A percentile compares a stretch with the other conserved stretches of the same genome.
Conservation (phyloP, 2,113 vertebrate genomes). For the Crotalus tigris region DNA sequence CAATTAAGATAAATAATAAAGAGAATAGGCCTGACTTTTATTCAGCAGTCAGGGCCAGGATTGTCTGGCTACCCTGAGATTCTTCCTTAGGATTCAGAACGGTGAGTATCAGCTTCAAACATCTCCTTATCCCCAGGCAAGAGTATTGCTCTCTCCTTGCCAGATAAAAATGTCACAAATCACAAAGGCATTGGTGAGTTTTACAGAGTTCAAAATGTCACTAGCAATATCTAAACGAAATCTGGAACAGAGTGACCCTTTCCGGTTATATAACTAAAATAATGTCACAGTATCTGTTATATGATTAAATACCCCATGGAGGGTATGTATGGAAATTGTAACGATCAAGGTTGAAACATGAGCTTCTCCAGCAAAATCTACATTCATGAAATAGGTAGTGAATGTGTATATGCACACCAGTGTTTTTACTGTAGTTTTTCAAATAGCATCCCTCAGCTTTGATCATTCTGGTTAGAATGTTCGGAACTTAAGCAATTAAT, state of each 20-base stretch:
- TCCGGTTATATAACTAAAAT: background rate
- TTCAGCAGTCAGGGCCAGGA: conserved; percentile 24
- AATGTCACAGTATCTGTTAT: background rate
- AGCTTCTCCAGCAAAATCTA: background rate
- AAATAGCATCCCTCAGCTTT: background rate
- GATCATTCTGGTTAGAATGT: too few species aligned
- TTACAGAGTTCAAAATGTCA: background rate
- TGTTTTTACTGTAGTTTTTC: background rate
- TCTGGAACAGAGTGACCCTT: background rate
- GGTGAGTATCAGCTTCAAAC: conserved; percentile 9
- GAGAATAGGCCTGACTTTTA: conserved; percentile 24
- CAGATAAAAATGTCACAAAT: background rate
- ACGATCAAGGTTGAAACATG: background rate
- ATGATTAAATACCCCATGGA: background rate
- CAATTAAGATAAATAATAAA: background rate
- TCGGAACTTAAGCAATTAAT: background rate
- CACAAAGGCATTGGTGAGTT: background rate
- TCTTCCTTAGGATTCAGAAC: conserved; percentile 18
- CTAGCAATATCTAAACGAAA: background rate
- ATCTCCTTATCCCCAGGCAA: conserved; percentile 18
- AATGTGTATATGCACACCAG: background rate
- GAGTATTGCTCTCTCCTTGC: background rate
- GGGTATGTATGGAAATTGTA: background rate
- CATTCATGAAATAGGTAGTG: background rate
- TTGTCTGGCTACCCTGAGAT: conserved; percentile 14